Conservation (phyloP, 2,888 invertebrate genomes). For the Eurytoma californica region DNA sequence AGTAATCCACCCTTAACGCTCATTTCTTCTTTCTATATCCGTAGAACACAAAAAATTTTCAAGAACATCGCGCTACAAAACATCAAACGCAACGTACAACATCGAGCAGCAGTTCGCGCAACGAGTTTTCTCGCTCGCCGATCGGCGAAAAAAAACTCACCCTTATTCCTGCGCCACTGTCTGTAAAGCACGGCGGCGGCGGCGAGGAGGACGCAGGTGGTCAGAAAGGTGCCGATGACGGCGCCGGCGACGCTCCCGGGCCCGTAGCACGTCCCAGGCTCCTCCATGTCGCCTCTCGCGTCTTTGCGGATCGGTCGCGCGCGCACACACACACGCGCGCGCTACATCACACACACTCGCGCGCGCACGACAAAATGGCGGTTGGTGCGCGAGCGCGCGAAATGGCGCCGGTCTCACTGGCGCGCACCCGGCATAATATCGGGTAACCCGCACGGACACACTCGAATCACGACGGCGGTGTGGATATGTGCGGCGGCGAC, state of each 20-base stretch:
- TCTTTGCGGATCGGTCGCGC: neutral
- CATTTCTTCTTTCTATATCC: neutral
- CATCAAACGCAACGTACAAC: neutral
- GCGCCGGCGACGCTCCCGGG: constrained; percentile 84
- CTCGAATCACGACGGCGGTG: too few species aligned
- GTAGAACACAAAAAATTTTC: too few species aligned
- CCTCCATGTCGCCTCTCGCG: constrained; percentile 59
- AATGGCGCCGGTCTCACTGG: constrained; percentile 22
- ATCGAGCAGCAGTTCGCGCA: neutral
- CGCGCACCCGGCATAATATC: neutral
- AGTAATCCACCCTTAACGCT: neutral
- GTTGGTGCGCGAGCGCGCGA: neutral
- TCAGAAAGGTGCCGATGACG: constrained; percentile 83
- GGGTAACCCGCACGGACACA: too few species aligned
- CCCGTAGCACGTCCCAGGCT: constrained; percentile 78
- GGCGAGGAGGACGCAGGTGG: constrained; percentile 79
- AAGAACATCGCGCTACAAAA: neutral
- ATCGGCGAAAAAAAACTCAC: constrained; percentile 60
- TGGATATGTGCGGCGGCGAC: too few species aligned
- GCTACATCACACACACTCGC: neutral
- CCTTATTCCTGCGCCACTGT: constrained; percentile 80
- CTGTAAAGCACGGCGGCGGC: constrained; percentile 79
- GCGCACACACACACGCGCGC: neutral
- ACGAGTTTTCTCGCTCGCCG: neutral
- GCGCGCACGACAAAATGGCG: constrained; percentile 31